Conservation (phyloP, 1,140 invertebrate genomes). For the Homalodisca vitripennis region DNA sequence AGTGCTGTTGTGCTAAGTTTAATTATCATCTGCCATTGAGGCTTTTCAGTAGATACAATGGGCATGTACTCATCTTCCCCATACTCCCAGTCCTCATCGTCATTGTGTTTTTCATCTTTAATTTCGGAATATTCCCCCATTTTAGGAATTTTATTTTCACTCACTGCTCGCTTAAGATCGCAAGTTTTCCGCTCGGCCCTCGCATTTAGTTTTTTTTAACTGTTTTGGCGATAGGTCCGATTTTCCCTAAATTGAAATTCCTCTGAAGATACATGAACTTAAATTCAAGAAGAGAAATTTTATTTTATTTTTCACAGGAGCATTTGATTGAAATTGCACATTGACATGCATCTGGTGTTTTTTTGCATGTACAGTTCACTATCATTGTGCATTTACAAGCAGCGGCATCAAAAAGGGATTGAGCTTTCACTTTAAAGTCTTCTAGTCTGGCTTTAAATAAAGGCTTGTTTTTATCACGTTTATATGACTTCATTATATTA, state of each 20-base stretch:
- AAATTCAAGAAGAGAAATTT: neutral
- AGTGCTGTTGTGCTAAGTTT: slow-evolving; percentile 29
- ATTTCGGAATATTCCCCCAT: neutral
- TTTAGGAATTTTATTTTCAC: too few species aligned
- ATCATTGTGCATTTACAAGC: neutral
- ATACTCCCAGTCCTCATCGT: neutral
- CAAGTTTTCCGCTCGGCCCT: neutral
- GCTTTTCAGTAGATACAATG: slow-evolving; percentile 26
- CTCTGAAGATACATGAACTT: neutral
- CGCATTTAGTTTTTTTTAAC: neutral
- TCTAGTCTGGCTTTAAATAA: neutral
- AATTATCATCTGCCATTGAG: slow-evolving; percentile 45
- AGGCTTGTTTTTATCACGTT: too few species aligned
- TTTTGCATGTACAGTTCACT: neutral
- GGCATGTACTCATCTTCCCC: neutral
- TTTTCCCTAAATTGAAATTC: neutral
- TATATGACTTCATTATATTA: neutral
- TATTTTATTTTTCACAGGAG: neutral
- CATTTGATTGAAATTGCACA: neutral
- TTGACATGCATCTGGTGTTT: neutral
- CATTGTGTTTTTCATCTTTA: neutral
- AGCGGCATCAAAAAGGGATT: neutral
- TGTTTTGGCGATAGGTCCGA: neutral
- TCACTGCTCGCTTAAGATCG: neutral
- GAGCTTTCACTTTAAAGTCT: neutral